Evolutionary conservation across 2,888 invertebrate species (phyloP).

Genomic region (Aphelenchoides bicaudatus): DNA sequence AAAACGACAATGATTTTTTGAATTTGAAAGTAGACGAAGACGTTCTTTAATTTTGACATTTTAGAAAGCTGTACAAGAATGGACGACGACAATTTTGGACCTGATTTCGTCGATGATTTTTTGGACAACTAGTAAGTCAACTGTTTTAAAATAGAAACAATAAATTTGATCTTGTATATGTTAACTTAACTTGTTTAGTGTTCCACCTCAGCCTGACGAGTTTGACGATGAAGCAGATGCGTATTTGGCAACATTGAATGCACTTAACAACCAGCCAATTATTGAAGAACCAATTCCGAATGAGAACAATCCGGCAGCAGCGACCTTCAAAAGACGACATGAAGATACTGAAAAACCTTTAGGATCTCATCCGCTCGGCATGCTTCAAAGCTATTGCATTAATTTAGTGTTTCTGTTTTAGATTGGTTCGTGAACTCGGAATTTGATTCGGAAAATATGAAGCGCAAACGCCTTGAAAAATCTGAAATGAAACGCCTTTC

Average conservation of each 20-base stretch:
- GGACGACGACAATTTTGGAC: too few relatives aligned
- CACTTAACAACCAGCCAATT: background rate
- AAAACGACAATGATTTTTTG: too few relatives aligned
- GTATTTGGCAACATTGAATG: constrained; percentile 5
- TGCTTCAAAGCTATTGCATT: background rate
- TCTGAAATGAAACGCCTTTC: background rate
- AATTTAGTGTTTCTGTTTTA: background rate
- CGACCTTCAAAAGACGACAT: constrained; percentile 3
- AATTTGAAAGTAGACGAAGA: too few relatives aligned
- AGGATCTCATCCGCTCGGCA: constrained; percentile 16
- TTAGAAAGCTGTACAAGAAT: too few relatives aligned
- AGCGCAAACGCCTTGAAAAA: background rate
- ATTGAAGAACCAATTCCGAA: background rate
- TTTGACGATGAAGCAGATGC: constrained; percentile 9
- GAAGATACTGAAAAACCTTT: constrained; percentile 6
- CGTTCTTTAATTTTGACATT: too few relatives aligned
- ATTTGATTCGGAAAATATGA: constrained; percentile 1
- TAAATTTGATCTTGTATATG: background rate
- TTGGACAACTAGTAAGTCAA: too few relatives aligned
- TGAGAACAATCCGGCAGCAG: background rate
- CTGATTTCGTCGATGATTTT: too few relatives aligned
- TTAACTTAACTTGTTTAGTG: background rate
- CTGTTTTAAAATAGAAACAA: too few relatives aligned
- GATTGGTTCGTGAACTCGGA: constrained; percentile 18
- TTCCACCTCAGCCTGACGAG: background rate